Evolutionary conservation across 2,113 vertebrate species (phyloP), one percentile per base, ranked within the genome.

Genomic region (Gnathonemus longibarbis): DNA sequence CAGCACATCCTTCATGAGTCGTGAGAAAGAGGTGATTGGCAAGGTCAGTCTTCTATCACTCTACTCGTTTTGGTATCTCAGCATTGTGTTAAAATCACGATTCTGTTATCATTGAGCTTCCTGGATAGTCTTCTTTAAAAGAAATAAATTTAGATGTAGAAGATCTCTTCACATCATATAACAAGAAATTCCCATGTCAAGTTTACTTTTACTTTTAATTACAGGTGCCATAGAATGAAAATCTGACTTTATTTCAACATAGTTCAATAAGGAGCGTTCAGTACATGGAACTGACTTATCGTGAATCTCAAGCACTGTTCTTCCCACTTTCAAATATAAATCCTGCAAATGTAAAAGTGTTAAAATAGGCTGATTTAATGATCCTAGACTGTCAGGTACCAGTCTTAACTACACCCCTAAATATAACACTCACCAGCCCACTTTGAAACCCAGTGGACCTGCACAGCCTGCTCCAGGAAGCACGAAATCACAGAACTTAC

Each of bases 1-100:
- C 92, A 96, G 92, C 0, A 94, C 96, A 58, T 97, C 97, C 90
- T 98, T 99, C 93, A 97, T 98, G 96, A 97, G 97, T 46, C 94
- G 97, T 91, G 97, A 98, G 90, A 96, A 93, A 86, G 97, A 98
- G 93, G 93, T 96, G 17, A 95, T 98, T 39, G 97, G 97, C 87
- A 98, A 97, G 96, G 98, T 98, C 93, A n/a, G 86, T 77, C 13
- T 31, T 35, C 45, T 5, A 6, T 39, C 42, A 27, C 35, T 17
- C 74, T 77, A 3, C 35, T 50, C 11, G 2, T 49, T 10, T 80
- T 86, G 27, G 24, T 46, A 24, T 85, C 19, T 85, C 24, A 56
- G 19, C 53, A 21, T 48, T 48, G 39, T 85, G 39, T 85, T 85
- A 46, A 24, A 48, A 46, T 48, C 35, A 89, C 10, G 8, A 35